Conservation (phyloP, 2,113 vertebrate species). For the Macrotus californicus region DNA sequence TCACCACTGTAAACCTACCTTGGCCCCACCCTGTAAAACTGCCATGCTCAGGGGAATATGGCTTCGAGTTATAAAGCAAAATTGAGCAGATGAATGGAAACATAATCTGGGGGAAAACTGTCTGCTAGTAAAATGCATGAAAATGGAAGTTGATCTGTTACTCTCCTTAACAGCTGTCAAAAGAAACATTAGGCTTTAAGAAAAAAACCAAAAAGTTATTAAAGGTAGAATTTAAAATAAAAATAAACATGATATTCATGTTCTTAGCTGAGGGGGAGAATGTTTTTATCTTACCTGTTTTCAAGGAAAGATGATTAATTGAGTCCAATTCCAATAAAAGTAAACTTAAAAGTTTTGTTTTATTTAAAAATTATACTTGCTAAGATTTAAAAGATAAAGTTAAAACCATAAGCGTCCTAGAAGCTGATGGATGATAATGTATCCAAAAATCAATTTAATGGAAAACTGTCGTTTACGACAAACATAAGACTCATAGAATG, state of each 20-base stretch:
- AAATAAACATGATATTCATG: neutral
- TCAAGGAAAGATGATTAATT: neutral
- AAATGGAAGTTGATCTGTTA: neutral
- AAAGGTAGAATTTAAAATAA: neutral
- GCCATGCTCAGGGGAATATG: neutral
- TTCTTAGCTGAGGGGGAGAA: neutral
- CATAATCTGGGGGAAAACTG: neutral
- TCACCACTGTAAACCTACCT: neutral
- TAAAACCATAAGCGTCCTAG: neutral
- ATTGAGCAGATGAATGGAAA: neutral
- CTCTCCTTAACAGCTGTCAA: neutral
- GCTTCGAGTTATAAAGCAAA: neutral
- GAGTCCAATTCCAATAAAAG: neutral
- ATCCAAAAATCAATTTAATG: neutral
- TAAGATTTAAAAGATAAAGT: constrained; percentile 18
- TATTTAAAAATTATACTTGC: neutral
- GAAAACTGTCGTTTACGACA: neutral
- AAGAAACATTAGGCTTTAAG: neutral
- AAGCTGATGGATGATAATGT: neutral
- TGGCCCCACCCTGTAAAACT: neutral
- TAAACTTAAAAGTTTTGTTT: neutral
- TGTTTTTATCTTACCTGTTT: neutral
- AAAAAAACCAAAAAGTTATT: neutral
- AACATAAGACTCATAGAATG: neutral
- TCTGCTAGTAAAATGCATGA: neutral